phyloP scores from a whole-genome alignment of 2,888 invertebrate genomes.

The Ganaspis brasiliensis region DNA sequence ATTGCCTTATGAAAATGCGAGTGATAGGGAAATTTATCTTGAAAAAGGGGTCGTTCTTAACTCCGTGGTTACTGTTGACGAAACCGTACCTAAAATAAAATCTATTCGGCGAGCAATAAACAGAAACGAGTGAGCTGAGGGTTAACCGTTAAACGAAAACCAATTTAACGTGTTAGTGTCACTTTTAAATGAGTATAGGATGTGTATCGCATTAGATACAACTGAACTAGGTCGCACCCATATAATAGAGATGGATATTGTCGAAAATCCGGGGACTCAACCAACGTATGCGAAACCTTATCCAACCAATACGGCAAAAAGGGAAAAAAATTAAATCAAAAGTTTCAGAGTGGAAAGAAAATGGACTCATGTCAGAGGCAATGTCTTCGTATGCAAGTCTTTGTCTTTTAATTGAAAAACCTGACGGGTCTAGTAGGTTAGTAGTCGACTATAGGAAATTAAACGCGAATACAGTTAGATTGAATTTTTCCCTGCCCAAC shows the following conservation, averaged over 20 bases:
- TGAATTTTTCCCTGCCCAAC: neutral
- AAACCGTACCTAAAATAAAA: neutral
- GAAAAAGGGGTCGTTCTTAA: too few species aligned
- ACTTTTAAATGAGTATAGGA: neutral
- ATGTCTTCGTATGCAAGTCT: neutral
- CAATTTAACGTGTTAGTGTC: neutral
- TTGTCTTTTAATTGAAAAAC: neutral
- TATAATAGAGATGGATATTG: neutral
- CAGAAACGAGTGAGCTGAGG: neutral
- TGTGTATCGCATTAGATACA: neutral
- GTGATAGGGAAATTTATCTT: too few species aligned
- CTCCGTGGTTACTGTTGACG: too few species aligned
- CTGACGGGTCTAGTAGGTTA: neutral
- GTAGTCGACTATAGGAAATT: neutral
- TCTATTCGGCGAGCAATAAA: neutral
- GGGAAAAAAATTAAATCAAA: constrained; percentile 21
- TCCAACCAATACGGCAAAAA: neutral
- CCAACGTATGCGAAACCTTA: neutral
- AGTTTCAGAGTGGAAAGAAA: constrained; percentile 51
- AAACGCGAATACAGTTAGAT: neutral
- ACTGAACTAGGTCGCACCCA: neutral
- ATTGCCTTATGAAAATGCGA: too few species aligned
- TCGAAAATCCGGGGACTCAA: neutral
- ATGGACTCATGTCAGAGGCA: constrained; percentile 40
- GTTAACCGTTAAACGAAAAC: neutral